Conservation (phyloP, 2,888 invertebrate species). For the Parthenolecanium corni region DNA sequence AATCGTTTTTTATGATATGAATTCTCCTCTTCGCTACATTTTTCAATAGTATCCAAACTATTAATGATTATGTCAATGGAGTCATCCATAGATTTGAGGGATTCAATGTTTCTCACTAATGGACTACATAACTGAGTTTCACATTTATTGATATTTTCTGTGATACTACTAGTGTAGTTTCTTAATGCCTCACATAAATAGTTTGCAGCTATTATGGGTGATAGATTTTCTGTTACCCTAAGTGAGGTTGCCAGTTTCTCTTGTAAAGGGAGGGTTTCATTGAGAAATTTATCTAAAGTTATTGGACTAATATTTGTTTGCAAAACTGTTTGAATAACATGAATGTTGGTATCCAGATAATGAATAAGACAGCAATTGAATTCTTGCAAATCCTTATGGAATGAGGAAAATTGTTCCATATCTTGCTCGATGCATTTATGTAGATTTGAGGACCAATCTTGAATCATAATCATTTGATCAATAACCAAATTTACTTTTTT, state of each 20-base stretch:
- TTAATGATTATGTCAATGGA: slow-evolving; percentile 33
- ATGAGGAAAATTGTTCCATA: not conserved
- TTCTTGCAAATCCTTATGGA: not conserved
- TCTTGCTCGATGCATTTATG: not conserved
- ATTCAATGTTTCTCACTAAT: slow-evolving; percentile 22
- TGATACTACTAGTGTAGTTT: slow-evolving; percentile 31
- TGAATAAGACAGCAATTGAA: not conserved
- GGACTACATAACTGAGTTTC: slow-evolving; percentile 33
- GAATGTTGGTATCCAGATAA: slow-evolving; percentile 11
- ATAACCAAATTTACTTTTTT: not conserved
- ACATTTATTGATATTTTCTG: slow-evolving; percentile 30
- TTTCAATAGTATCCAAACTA: slow-evolving; percentile 32
- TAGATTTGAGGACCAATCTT: slow-evolving; percentile 31
- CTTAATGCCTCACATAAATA: slow-evolving; percentile 33
- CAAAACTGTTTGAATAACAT: slow-evolving; percentile 31
- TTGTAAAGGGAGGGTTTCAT: not conserved
- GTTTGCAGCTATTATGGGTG: slow-evolving; percentile 33
- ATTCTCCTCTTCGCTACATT: slow-evolving; percentile 27
- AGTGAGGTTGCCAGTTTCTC: slow-evolving; percentile 34
- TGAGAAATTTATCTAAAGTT: not conserved
- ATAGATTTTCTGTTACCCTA: slow-evolving; percentile 34
- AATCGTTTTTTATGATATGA: slow-evolving; percentile 23
- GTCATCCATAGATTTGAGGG: slow-evolving; percentile 32
- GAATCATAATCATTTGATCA: slow-evolving; percentile 36
- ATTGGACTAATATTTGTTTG: slow-evolving; percentile 30